Evolutionary conservation across 2,113 vertebrate genomes (phyloP).

Genomic region (Puntigrus tetrazona): DNA sequence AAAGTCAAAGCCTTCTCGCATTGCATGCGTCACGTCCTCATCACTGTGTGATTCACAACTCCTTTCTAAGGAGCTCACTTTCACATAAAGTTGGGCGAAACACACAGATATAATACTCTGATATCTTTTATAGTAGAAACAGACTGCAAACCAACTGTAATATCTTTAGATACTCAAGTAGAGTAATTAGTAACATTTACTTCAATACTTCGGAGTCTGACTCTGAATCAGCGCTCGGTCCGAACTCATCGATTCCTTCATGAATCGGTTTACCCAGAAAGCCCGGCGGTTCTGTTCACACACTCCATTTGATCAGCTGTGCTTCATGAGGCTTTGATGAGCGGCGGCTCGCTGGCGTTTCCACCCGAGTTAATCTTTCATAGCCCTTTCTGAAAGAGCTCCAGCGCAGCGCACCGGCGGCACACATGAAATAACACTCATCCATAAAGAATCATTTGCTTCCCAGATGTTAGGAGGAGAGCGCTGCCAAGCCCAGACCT

Average conservation of each 20-base stretch:
- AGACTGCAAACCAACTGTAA: too few relatives aligned
- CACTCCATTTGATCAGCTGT: conserved; percentile 62
- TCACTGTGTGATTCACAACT: too few relatives aligned
- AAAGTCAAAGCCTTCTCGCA: too few relatives aligned
- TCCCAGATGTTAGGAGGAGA: conserved; percentile 60
- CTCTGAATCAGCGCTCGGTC: neutral
- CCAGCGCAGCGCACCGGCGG: conserved; percentile 51
- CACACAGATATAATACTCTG: too few relatives aligned
- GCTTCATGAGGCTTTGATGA: conserved; percentile 56
- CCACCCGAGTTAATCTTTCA: conserved; percentile 58
- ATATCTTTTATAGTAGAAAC: too few relatives aligned
- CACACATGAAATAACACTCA: conserved; percentile 55
- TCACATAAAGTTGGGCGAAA: too few relatives aligned
- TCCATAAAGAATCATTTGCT: conserved; percentile 60
- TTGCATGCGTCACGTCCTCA: too few relatives aligned
- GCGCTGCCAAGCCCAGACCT: conserved; percentile 38
- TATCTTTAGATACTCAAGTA: too few relatives aligned
- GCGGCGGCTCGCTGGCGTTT: conserved; percentile 57
- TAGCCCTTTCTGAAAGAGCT: conserved; percentile 55
- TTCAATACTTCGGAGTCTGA: too few relatives aligned
- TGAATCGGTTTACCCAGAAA: conserved; percentile 49
- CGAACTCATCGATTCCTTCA: neutral
- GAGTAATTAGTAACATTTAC: too few relatives aligned
- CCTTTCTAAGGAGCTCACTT: too few relatives aligned
- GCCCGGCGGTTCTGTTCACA: conserved; percentile 56